Evolutionary conservation across 2,888 invertebrate species (phyloP), one percentile per base, ranked within the genome.

Genomic region (Nysson spinosus): DNA sequence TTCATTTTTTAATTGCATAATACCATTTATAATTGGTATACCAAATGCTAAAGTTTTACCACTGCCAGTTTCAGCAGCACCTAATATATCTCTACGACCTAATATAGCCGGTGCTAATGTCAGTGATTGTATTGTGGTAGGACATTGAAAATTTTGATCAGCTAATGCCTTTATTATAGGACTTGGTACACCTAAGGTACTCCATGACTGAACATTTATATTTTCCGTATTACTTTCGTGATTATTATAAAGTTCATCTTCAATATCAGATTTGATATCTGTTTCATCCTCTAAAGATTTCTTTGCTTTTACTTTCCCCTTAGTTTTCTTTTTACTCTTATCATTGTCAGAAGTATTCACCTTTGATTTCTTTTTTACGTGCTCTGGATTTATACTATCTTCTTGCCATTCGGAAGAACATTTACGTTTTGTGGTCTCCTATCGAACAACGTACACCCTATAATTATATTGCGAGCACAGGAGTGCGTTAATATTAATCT

Each of bases 11-110:
- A 92, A 82, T 79, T 93, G 91, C 75, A 98, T 88, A 68, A 98
- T 97, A 11, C 96, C 95, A 50, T 92, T 89, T 56, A 99, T 88
- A 34, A 99, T 93, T 6, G 99, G 99, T 58, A 99, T 94, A 0
- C 96, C 98, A 89, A 99, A 99, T 0, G 99, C 99, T 47, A 99
- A 88, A 0, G 99, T 99, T 89, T 99, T 99, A 0, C 99, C 99
- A 87, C 98, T 98, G 0, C 99, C 99, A 0, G 99, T 99, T 89
- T 99, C 98, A 1, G 99, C 99, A 52, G 99, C 99, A n/a, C 98
- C 99, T 0, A 99, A 88, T 73, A 99, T 95, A 87, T 99, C 98
- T 87, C 94, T 91, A 42, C 93, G 91, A 32, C 96, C 98, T 83
- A 94, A 90, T 78, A 97, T 93, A 26, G 97, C 96, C 40, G 95